Evolutionary conservation across 2,888 invertebrate genomes (phyloP).

Genomic region (Congeria kusceri): DNA sequence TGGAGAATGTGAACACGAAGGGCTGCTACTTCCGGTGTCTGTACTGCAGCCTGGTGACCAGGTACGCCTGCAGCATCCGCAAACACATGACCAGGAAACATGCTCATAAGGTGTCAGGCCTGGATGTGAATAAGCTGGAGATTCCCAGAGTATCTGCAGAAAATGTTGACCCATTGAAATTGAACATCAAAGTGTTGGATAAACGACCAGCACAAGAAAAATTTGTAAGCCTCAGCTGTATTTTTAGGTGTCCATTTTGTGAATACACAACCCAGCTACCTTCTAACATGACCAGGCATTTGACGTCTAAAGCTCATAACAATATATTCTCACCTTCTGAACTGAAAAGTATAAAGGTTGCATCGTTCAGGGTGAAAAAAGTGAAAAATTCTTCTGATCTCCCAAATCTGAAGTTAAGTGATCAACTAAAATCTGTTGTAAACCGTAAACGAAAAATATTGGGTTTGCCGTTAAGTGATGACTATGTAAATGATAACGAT

Average conservation of each 20-base stretch:
- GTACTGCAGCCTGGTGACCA: conserved; percentile 37
- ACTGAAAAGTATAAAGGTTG: conserved; percentile 27
- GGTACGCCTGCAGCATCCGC: conserved; percentile 43
- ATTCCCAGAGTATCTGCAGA: conserved; percentile 34
- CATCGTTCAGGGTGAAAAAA: conserved; percentile 35
- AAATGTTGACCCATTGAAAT: neutral
- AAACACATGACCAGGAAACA: conserved; percentile 48
- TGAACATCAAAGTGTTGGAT: conserved; percentile 31
- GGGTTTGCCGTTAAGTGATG: neutral
- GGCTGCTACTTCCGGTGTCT: conserved; percentile 23
- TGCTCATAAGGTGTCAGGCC: conserved; percentile 7
- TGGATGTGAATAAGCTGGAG: conserved; percentile 18
- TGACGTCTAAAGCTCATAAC: conserved; percentile 45
- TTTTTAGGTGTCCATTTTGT: conserved; percentile 44
- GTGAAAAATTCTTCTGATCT: neutral
- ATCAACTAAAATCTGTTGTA: neutral
- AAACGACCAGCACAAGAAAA: conserved; percentile 29
- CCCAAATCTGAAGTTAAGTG: neutral
- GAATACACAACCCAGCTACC: conserved; percentile 31
- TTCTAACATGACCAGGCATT: conserved; percentile 45
- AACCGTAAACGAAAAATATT: neutral
- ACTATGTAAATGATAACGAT: conserved; percentile 12
- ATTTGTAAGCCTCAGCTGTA: conserved; percentile 12
- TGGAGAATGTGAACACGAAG: neutral
- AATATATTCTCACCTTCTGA: conserved; percentile 32